phyloP scores from a whole-genome alignment of 2,888 invertebrate genomes.

The Glyphotaelius pellucidus region DNA sequence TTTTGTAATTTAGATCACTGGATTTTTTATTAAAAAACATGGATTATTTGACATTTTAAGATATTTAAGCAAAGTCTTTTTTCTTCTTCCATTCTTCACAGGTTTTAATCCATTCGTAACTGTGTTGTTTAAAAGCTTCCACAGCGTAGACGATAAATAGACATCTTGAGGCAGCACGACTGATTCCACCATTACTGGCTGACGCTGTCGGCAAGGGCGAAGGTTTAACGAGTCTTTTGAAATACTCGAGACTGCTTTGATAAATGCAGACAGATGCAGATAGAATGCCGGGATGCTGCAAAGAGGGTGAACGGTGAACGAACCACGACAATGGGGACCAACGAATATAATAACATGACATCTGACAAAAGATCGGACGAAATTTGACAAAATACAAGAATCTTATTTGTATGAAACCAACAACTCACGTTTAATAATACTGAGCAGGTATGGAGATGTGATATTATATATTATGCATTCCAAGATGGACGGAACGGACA shows the following conservation, averaged over 20 bases:
- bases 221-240: slow-evolving; percentile 27
- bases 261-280: slow-evolving; percentile 55
- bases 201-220: slow-evolving; percentile 43
- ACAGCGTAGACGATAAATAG: not conserved
- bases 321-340: slow-evolving; percentile 29
- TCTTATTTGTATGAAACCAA: not conserved
- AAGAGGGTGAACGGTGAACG: slow-evolving; percentile 44
- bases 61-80: too few relatives aligned
- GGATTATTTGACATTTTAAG: too few relatives aligned
- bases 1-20: too few relatives aligned
- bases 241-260: slow-evolving; percentile 54
- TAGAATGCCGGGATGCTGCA: slow-evolving; percentile 11
- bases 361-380: slow-evolving; percentile 10
- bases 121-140: not conserved
- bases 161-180: not conserved
- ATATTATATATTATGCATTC: not conserved
- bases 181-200: not conserved
- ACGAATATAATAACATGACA: slow-evolving; percentile 21
- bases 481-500: not conserved
- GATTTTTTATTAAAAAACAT: too few relatives aligned
- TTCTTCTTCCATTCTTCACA: not conserved
- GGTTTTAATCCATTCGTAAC: not conserved
- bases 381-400: not conserved
- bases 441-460: not conserved
- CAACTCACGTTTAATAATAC: not conserved